Evolutionary conservation across 2,113 vertebrate genomes (phyloP).

Genomic region (Probosciger aterrimus): DNA sequence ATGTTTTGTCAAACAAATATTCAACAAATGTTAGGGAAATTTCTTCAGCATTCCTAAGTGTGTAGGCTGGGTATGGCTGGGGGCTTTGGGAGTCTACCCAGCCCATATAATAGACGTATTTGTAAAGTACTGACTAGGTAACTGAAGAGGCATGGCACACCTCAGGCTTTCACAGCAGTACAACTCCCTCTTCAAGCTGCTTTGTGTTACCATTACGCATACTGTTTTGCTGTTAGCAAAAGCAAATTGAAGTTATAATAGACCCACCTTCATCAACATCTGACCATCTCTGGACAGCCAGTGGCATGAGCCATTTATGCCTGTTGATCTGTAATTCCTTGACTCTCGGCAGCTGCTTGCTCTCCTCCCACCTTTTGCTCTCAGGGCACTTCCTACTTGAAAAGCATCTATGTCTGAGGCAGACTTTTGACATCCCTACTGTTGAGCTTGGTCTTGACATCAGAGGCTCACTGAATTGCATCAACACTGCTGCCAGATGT

Average conservation of each 20-base stretch:
- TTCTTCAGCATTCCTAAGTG: not conserved
- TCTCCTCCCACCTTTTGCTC: not conserved
- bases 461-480: not conserved
- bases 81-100: not conserved
- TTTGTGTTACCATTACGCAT: not conserved
- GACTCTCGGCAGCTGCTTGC: not conserved
- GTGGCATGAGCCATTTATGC: not conserved
- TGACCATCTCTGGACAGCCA: not conserved
- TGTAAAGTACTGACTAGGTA: not conserved
- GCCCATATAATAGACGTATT: not conserved
- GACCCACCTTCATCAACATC: not conserved
- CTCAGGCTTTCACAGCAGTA: not conserved
- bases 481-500: not conserved
- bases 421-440: not conserved
- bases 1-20: not conserved
- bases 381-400: not conserved
- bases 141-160: not conserved
- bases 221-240: not conserved
- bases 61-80: not conserved
- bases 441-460: not conserved
- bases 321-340: not conserved
- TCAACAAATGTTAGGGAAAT: not conserved
- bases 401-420: not conserved
- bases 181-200: not conserved
- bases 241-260: not conserved